Base-by-base conservation (phyloP, 2,888 invertebrate genomes). In the Choristoneura rosaceana region DNA sequence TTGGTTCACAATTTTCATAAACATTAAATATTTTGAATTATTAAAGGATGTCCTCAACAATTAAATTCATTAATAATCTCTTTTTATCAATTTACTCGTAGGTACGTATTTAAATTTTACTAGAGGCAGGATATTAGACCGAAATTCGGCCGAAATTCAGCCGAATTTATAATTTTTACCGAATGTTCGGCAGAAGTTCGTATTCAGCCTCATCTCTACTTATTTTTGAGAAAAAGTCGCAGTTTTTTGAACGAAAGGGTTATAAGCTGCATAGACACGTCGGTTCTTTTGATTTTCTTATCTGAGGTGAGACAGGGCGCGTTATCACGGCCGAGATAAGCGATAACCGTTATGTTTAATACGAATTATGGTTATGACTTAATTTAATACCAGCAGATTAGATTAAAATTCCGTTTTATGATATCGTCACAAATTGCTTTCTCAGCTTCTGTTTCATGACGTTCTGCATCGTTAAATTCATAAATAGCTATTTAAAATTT, bases 261-360 rank as follows among this genome's bases (percentile, higher is more conserved):
- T 61, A 52, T 45, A 10, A 33, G 41, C 43, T 25, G 47, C 64
- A 15, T 33, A 62, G 33, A 38, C 14, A 45, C 59, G 62, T 62
- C 61, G 71, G 67, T 75, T 71, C 70, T 74, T 76, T 78, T 78
- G 77, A 79, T 75, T 74, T 74, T 61, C 71, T 74, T 77, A 77
- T 77, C 76, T 70, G 74, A 76, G 75, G 79, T 76, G 76, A 75
- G 75, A 77, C 74, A 69, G 76, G 76, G 75, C 74, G 74, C 71
- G 76, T 74, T 78, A 78, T 79, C 79, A 69, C 69, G 47, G 62
- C 66, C 43, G 52, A 74, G 77, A 78, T 78, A 79, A 77, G 74
- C 66, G 62, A 63, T 73, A 75, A 70, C 58, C 71, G 71, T 71
- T 71, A 50, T 38, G 34, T 50, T 64, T 74, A 71, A 74, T 62